Evolutionary conservation across 2,797 vertebrate genomes (phyloP).

Genomic region (Hydrolagus colliei): DNA sequence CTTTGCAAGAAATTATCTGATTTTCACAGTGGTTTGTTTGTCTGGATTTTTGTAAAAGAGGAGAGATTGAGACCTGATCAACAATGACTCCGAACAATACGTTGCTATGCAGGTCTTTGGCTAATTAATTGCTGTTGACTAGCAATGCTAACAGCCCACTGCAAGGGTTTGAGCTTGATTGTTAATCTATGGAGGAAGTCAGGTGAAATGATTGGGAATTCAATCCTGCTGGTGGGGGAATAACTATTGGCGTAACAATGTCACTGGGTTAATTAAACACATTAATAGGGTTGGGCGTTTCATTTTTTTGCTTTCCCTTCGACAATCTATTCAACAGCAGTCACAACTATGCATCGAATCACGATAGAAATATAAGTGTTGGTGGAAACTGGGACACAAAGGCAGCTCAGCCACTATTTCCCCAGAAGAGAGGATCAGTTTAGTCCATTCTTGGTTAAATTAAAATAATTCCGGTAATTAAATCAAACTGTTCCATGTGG

Average conservation of each 20-base stretch:
- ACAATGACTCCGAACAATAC: not conserved
- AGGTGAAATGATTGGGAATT: constrained; percentile 43
- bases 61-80: not conserved
- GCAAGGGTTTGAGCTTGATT: constrained; percentile 37
- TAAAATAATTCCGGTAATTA: too few species aligned
- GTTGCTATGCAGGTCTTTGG: not conserved
- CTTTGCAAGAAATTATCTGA: too few species aligned
- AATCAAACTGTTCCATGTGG: too few species aligned
- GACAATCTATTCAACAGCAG: constrained; percentile 9
- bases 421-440: too few species aligned
- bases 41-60: too few species aligned
- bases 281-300: constrained; percentile 51
- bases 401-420: not conserved
- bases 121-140: constrained; percentile 34
- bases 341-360: not conserved
- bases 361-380: not conserved
- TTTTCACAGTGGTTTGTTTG: too few species aligned
- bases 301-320: constrained; percentile 48
- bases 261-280: constrained; percentile 61
- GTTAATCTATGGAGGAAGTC: constrained; percentile 44
- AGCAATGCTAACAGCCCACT: constrained; percentile 40
- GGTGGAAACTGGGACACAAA: not conserved
- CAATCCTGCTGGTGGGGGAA: constrained; percentile 49
- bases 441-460: too few species aligned
- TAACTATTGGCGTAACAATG: constrained; percentile 53